Conservation (phyloP, 2,888 invertebrate genomes). For the Invenusta paracnida region DNA sequence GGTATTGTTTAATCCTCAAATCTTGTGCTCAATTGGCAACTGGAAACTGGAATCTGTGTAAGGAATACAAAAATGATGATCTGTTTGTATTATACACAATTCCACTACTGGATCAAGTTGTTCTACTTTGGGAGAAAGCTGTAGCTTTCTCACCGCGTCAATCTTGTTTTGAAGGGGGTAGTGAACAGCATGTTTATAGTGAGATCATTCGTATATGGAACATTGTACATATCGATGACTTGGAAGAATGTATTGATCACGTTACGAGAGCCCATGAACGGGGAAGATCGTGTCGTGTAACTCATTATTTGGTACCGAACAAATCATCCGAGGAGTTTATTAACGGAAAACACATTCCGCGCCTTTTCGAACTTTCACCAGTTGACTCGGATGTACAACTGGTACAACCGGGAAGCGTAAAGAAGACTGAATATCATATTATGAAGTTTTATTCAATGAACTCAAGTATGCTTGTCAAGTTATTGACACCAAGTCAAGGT, state of each 20-base stretch:
- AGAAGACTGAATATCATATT: slow-evolving; percentile 53
- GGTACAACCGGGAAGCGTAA: slow-evolving; percentile 52
- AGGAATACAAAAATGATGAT: background rate
- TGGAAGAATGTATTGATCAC: slow-evolving; percentile 46
- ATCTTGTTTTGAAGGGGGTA: slow-evolving; percentile 40
- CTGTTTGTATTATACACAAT: slow-evolving; percentile 49
- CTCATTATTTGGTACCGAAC: slow-evolving; percentile 29
- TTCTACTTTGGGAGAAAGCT: slow-evolving; percentile 53
- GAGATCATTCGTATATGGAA: slow-evolving; percentile 50
- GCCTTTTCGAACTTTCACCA: slow-evolving; percentile 31
- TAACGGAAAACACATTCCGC: slow-evolving; percentile 41
- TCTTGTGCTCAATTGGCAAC: background rate
- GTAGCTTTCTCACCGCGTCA: slow-evolving; percentile 52
- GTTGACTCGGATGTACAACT: slow-evolving; percentile 36
- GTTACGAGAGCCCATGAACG: slow-evolving; percentile 51
- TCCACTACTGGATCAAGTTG: slow-evolving; percentile 46
- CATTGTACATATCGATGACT: slow-evolving; percentile 48
- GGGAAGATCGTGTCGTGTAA: slow-evolving; percentile 50
- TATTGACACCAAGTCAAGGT: slow-evolving; percentile 48
- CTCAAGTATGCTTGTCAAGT: slow-evolving; percentile 50
- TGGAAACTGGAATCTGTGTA: slow-evolving; percentile 1
- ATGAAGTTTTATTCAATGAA: slow-evolving; percentile 55
- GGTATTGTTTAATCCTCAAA: background rate
- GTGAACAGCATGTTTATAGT: slow-evolving; percentile 49
- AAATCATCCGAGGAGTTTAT: background rate